Base-by-base conservation (phyloP, 2,797 vertebrate species). In the Arctocebus calabarensis region DNA sequence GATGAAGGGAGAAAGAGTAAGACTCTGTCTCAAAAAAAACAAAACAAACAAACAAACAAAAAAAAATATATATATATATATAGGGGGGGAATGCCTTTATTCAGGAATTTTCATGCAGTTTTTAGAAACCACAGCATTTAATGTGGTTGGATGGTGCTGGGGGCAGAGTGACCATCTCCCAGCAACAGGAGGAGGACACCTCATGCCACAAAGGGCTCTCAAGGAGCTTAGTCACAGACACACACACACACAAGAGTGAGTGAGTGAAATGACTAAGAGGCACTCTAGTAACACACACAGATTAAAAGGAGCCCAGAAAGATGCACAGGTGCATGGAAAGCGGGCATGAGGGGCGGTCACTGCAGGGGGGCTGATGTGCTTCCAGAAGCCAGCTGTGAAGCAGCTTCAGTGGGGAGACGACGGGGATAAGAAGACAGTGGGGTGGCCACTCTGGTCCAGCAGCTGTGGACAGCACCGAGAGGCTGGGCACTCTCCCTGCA, bases 391-490 rank as follows among this genome's bases (percentile, higher is more conserved):
- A 3, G 7, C 4, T n/a, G 32, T 29, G 62, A 22, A 2, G 5
- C 3, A 11, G 14, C 55, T 12, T 2, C 9, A 25, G 7, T 57
- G 7, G 3, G 40, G 40, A 81, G 61, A 29, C 14, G 29, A 37
- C 0, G 0, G 4, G 2, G 25, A 20, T 0, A 5, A 9, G 22
- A 1, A 6, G 37, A 4, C 1, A 4, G 12, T 1, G 7, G 34
- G 0, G 11, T 43, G 17, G 16, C 13, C 3, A 0, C 8, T n/a
- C 40, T 29, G 22, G 40, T 19, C 75, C 25, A 3, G 12, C 4
- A 0, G 14, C 23, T 0, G 17, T 0, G 12, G 71, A 29, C 27
- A 5, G 4, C 23, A 16, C 6, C 1, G 0, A 2, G 43, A 5
- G 2, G 20, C 61, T 23, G 1, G 9, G 11, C 17, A 29, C n/a